Evolutionary conservation across 2,797 vertebrate species (phyloP), one percentile per base, ranked within the genome.

Genomic region (Acrossocheilus fasciatus): DNA sequence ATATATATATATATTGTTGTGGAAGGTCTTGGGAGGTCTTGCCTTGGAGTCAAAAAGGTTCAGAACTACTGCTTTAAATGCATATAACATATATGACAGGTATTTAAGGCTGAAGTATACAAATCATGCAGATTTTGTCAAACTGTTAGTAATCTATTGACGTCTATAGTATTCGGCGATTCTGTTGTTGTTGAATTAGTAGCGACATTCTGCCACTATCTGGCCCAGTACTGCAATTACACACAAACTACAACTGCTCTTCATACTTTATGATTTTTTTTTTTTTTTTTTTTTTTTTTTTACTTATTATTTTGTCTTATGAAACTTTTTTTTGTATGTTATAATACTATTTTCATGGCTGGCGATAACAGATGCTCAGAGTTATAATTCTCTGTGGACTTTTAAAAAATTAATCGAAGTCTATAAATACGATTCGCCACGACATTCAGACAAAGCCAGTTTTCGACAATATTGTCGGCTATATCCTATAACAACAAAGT

Each of bases 201-300:
- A 23, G 36, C 15, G 23, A 14, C 73, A 91, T 41, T 91, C 85
- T 94, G 92, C 83, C 89, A 88, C 75, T 91, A 78, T 76, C 15
- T 90, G 93, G 86, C 78, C 4, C 76, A 47, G 8, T 2, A 17
- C 34, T 36, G 64, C 36, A 69, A 78, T 43, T 69, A 52, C 83
- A 85, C 17, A 23, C 17, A 57, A 3, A 6, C 14, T 3, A 4
- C 26, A 4, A 18, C 17, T 39, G 30, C 20, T 77, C 20, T 57
- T 45, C 50, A 39, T 2, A 23, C 14, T 18, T 59, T 17, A 4
- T 59, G 54, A 17, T 43, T 79, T 43, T 20, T 50, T 30, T 41
- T 30, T 30, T 30, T 30, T 30, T 1, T 30, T 62, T 10, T 50
- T 30, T 41, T 30, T 30, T 30, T 30, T 30, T 1, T 30, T 62